Conservation (phyloP, 2,113 vertebrate species). For the Telmatochromis sp. region DNA sequence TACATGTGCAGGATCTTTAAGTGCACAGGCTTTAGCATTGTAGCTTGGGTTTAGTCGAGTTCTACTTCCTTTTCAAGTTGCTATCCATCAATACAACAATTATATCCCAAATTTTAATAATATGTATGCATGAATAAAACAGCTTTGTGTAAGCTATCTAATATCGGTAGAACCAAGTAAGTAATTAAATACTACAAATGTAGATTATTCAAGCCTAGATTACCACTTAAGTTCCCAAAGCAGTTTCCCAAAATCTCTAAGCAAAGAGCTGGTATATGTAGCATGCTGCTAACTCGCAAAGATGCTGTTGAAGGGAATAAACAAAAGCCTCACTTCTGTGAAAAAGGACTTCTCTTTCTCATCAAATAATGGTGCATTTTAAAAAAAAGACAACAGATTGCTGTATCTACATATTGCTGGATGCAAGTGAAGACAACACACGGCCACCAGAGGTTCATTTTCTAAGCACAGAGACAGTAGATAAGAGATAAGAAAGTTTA, state of each 20-base stretch:
- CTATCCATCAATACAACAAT: neutral
- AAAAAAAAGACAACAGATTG: neutral
- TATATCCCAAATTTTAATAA: neutral
- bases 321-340: neutral
- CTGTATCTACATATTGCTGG: neutral
- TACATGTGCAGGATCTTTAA: neutral
- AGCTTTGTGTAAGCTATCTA: neutral
- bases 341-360: neutral
- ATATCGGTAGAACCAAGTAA: neutral
- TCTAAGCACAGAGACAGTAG: neutral
- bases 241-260: neutral
- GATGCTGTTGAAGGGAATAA: neutral
- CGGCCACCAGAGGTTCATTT: neutral
- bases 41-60: neutral
- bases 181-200: neutral
- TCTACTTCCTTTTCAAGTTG: neutral
- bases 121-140: neutral
- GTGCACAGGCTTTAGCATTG: neutral
- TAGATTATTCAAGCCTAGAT: neutral
- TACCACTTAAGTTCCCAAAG: neutral
- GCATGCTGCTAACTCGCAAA: neutral
- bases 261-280: neutral
- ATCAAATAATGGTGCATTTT: neutral
- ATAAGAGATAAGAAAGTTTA: conserved; percentile 7
- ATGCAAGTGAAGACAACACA: neutral